Conservation (phyloP, 35 echinoderm and acorn worm genomes). For the Heliocidaris tuberculata region DNA sequence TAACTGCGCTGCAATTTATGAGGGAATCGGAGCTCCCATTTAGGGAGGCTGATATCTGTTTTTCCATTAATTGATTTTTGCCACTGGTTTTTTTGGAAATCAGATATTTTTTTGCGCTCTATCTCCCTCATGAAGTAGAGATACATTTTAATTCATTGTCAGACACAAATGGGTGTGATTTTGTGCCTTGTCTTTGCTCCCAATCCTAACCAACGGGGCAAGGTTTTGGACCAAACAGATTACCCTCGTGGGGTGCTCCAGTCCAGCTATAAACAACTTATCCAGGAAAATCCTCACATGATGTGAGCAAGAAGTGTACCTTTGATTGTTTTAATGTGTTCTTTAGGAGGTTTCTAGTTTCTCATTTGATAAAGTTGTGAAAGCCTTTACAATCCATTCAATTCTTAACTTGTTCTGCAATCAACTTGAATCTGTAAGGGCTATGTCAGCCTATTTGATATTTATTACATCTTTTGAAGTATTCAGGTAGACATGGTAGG, state of each 20-base stretch:
- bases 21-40: slow-evolving; percentile 33
- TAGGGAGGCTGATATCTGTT: slow-evolving; percentile 39
- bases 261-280: not conserved
- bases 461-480: not conserved
- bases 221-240: not conserved
- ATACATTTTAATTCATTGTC: slow-evolving; percentile 42
- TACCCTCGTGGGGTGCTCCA: not conserved
- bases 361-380: not conserved
- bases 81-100: slow-evolving; percentile 43
- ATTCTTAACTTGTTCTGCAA: not conserved
- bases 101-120: slow-evolving; percentile 16
- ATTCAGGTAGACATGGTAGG: not conserved
- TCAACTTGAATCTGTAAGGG: not conserved
- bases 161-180: slow-evolving; percentile 33
- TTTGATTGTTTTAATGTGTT: not conserved
- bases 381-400: not conserved
- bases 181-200: not conserved
- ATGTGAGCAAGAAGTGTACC: not conserved
- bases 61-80: slow-evolving; percentile 56
- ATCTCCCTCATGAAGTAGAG: slow-evolving; percentile 9
- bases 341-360: not conserved
- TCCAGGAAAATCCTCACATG: not conserved
- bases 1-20: slow-evolving; percentile 36
- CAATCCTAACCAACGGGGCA: not conserved
- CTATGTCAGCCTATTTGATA: not conserved